These are phyloP conservation scores for Epinotia bilunana DNA, from an alignment of 2,888 invertebrate species.

Conservation along the genomic window DNA sequence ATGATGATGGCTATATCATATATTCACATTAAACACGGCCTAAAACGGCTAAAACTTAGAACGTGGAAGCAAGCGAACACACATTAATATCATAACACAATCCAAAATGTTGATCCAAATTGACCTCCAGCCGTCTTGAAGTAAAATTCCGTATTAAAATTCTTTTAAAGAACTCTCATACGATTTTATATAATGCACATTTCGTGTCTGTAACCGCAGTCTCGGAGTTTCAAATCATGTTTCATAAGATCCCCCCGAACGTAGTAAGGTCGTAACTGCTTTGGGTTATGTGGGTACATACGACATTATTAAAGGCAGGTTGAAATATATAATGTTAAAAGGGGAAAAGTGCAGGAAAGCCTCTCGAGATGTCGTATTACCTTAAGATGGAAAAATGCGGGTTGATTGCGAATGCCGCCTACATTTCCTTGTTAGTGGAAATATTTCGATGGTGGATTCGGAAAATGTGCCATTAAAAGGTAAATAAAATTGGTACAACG, in stretches of 20 bases:
- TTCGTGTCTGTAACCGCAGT: conserved; percentile 9
- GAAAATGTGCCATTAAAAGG: not conserved
- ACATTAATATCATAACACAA: not conserved
- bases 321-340: conserved; percentile 15
- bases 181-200: conserved; percentile 27
- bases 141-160: not conserved
- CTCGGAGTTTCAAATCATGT: not conserved
- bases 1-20: too few relatives aligned
- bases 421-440: conserved; percentile 5
- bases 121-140: not conserved
- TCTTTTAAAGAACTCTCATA: conserved; percentile 5
- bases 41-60: too few relatives aligned
- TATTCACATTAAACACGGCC: too few relatives aligned
- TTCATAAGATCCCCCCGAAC: not conserved
- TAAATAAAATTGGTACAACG: too few relatives aligned
- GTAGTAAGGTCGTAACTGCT: not conserved
- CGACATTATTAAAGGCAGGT: not conserved
- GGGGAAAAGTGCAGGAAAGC: conserved; percentile 25
- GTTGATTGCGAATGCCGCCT: not conserved
- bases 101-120: not conserved
- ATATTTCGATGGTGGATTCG: not conserved
- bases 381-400: conserved; percentile 13
- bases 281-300: not conserved
- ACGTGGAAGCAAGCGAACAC: not conserved
- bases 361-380: conserved; percentile 19